A percentile compares a stretch with the other conserved stretches of the same genome.
Conservation (phyloP, 2,888 invertebrate species). For the Busseola fusca region DNA sequence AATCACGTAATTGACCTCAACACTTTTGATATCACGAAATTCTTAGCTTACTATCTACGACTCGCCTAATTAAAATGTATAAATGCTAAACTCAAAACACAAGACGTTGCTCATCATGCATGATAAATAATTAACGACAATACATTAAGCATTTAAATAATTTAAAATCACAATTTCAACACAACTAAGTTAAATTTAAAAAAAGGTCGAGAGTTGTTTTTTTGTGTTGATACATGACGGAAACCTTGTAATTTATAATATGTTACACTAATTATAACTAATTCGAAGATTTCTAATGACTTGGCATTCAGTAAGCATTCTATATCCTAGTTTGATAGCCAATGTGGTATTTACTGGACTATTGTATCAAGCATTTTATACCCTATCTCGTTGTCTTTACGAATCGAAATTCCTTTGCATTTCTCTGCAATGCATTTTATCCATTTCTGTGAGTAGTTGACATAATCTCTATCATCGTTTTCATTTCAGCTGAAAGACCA, state of each 20-base stretch:
- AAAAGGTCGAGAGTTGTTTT: slow-evolving; percentile 17
- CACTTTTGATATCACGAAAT: slow-evolving; percentile 9
- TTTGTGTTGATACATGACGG: not conserved
- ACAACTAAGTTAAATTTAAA: not conserved
- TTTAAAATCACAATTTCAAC: slow-evolving; percentile 31
- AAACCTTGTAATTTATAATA: slow-evolving; percentile 5
- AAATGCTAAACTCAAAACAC: slow-evolving; percentile 29
- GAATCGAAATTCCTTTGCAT: not conserved
- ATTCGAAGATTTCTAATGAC: not conserved
- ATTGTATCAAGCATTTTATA: not conserved
- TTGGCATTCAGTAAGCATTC: not conserved
- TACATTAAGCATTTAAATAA: slow-evolving; percentile 26
- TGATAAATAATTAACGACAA: slow-evolving; percentile 30
- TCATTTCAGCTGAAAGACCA: not conserved
- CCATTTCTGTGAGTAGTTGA: not conserved
- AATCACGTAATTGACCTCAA: slow-evolving; percentile 16
- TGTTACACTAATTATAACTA: no score
- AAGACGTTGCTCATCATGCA: slow-evolving; percentile 24
- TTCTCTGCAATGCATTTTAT: not conserved
- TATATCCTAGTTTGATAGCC: not conserved
- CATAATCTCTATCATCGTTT: not conserved
- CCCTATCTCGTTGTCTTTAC: not conserved
- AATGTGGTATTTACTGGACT: not conserved
- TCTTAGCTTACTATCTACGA: not conserved
- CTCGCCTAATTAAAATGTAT: slow-evolving; percentile 31